These are phyloP conservation scores for Ectobius pallidus DNA, from an alignment of 2,888 invertebrate species.

Conservation along the genomic window DNA sequence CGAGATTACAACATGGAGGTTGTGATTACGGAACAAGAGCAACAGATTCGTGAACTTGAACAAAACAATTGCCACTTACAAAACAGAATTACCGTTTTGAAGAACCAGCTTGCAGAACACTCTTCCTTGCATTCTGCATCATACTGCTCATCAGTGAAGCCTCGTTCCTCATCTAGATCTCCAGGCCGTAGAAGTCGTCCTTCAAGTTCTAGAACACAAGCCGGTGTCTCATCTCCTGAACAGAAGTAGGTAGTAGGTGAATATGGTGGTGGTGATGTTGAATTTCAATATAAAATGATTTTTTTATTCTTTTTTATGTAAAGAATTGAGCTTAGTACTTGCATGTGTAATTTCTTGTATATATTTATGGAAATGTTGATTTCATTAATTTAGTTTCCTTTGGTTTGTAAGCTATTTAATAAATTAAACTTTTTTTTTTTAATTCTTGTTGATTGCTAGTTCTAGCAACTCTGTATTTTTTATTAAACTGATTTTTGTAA, in stretches of 20 bases:
- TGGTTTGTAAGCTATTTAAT: too few relatives aligned
- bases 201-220: neutral
- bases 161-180: slow-evolving; percentile 25
- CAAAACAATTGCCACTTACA: neutral
- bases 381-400: too few relatives aligned
- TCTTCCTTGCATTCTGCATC: slow-evolving; percentile 30
- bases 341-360: too few relatives aligned
- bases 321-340: too few relatives aligned
- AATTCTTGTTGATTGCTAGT: too few relatives aligned
- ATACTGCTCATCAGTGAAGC: neutral
- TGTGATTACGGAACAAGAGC: neutral
- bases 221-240: neutral
- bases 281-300: too few relatives aligned
- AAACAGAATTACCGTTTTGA: slow-evolving; percentile 14
- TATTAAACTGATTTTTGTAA: too few relatives aligned
- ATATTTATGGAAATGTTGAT: too few relatives aligned
- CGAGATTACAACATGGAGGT: neutral
- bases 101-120: slow-evolving; percentile 30
- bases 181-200: neutral
- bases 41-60: neutral
- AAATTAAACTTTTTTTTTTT: too few relatives aligned
- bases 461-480: too few relatives aligned
- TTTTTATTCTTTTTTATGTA: too few relatives aligned
- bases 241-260: slow-evolving; percentile 12
- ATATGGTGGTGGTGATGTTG: too few relatives aligned